phyloP scores from a whole-genome alignment of 2,797 vertebrate species.

The Borostomias antarcticus region DNA sequence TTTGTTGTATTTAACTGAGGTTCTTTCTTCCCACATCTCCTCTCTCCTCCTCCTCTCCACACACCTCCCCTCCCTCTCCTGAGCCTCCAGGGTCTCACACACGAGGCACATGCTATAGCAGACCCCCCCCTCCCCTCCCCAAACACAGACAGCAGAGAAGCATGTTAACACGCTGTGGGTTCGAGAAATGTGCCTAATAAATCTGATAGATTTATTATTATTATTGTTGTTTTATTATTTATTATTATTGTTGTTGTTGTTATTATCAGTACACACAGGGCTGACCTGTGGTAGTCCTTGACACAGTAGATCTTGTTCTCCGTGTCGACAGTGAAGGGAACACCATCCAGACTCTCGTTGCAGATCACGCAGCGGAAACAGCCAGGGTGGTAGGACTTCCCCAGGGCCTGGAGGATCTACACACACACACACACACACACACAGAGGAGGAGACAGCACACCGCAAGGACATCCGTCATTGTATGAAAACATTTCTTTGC shows the following conservation, averaged over 20 bases:
- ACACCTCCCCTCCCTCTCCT: constrained; percentile 28
- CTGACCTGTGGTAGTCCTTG: constrained; percentile 93
- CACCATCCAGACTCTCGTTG: constrained; percentile 94
- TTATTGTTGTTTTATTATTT: no score
- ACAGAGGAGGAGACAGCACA: no score
- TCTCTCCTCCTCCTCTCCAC: no score
- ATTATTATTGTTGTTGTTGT: no score
- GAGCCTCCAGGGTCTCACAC: constrained; percentile 56
- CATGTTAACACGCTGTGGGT: no score
- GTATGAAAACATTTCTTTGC: no score
- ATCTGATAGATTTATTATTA: background rate
- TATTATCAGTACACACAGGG: background rate
- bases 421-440: constrained; percentile 1
- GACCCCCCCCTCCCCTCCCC: no score
- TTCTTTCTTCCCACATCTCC: no score
- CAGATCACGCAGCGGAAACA: constrained; percentile 96
- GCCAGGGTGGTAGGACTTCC: constrained; percentile 94
- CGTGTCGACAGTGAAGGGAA: constrained; percentile 95
- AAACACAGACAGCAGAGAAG: no score
- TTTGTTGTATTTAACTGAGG: constrained; percentile 24
- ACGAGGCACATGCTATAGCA: constrained; percentile 35
- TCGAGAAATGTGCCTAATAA: background rate
- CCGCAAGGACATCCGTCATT: no score
- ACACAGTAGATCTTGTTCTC: constrained; percentile 98
- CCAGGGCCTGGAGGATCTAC: constrained; percentile 95